Evolutionary conservation across 2,797 vertebrate genomes (phyloP).

Genomic region (Liasis olivaceus): DNA sequence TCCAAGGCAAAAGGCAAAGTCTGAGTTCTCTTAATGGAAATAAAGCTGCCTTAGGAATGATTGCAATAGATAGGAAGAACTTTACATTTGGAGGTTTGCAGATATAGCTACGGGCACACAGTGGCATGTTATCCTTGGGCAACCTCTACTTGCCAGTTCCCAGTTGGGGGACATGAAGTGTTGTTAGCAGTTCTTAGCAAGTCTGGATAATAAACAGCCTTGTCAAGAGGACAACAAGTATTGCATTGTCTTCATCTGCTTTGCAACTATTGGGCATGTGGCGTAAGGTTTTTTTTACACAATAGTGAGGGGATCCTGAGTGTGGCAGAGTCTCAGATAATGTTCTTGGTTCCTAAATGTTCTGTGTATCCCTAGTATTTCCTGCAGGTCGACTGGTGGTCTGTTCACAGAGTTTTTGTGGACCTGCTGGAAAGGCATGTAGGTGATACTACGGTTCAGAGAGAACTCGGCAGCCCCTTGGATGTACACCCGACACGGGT

Average conservation of each 20-base stretch:
- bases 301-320: neutral
- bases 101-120: neutral
- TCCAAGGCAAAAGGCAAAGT: neutral
- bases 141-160: neutral
- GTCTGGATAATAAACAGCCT: neutral
- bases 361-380: neutral
- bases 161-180: neutral
- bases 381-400: neutral
- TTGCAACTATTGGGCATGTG: neutral
- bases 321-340: neutral
- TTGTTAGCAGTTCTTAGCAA: neutral
- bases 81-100: neutral
- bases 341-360: neutral
- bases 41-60: neutral
- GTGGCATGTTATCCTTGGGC: neutral
- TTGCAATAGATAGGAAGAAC: neutral
- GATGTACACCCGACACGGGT: neutral
- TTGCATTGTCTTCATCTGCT: neutral
- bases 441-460: neutral
- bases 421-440: neutral
- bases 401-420: neutral
- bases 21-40: neutral
- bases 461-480: neutral
- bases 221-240: neutral
- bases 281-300: neutral